Conservation (phyloP, 2,113 vertebrate genomes). For the Rhinogobius similis region DNA sequence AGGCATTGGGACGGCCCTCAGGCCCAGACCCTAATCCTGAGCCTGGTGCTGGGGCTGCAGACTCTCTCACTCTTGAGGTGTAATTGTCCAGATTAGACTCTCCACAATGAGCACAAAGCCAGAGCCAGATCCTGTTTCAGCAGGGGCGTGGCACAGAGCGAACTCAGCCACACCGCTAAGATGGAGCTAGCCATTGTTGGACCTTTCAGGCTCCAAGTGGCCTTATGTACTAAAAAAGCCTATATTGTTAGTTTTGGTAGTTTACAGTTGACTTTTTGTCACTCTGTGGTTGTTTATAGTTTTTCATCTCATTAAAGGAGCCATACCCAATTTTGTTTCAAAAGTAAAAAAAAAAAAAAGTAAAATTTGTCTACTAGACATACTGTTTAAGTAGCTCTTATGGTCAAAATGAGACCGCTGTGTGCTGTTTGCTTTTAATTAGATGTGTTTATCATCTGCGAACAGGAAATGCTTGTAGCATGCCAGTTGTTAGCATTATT, state of each 20-base stretch:
- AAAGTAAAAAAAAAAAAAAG: no score
- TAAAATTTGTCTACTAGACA: not conserved
- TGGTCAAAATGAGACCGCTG: no score
- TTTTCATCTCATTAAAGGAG: no score
- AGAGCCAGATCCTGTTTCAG: slow-evolving; percentile 68
- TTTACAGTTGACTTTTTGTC: not conserved
- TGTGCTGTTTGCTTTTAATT: no score
- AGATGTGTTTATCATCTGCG: no score
- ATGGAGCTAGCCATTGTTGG: slow-evolving; percentile 48
- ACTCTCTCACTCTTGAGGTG: slow-evolving; percentile 66
- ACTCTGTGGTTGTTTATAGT: not conserved
- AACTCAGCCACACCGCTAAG: slow-evolving; percentile 42
- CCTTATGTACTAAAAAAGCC: not conserved
- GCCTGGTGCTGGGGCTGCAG: slow-evolving; percentile 50
- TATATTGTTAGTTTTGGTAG: not conserved
- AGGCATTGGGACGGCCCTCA: slow-evolving; percentile 27
- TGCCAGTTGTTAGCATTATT: no score
- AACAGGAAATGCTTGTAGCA: no score
- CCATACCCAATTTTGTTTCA: no score
- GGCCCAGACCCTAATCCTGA: slow-evolving; percentile 42
- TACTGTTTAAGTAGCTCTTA: no score
- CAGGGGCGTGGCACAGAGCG: slow-evolving; percentile 58
- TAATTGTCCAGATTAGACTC: slow-evolving; percentile 74
- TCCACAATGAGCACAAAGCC: slow-evolving; percentile 74
- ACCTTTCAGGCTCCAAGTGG: slow-evolving; percentile 22